Evolutionary conservation across 2,888 invertebrate species (phyloP), one percentile per base, ranked within the genome.

Genomic region (Sminthurides aquaticus): DNA sequence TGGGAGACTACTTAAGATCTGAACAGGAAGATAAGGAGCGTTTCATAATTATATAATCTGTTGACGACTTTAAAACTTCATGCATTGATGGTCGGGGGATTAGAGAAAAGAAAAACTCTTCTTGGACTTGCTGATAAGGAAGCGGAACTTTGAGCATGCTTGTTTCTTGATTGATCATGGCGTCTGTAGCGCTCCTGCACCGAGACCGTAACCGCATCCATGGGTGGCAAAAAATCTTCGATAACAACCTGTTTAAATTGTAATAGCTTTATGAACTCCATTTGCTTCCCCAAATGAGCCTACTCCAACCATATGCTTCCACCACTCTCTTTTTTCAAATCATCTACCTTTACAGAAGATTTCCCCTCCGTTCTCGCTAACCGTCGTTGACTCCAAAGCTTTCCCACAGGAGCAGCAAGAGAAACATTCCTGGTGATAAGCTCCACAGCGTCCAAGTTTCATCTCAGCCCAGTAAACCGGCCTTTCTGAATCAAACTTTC

Each of bases 341-440:
- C 57, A 27, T 57, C 20, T 59, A 69, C 69, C 69, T 67, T 95
- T 97, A 87, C 98, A 99, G 87, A 83, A 98, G 76, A 98, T 86
- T 82, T 92, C 90, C 78, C 90, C 90, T 79, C 95, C 94, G 84
- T 97, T 97, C 81, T 96, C 95, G 77, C 93, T 85, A 83, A 92
- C 92, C 84, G 93, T 98, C 83, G 95, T 97, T 77, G 96, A 96
- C 83, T 99, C 98, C 81, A 98, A 86, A 83, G 91, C 84, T 83
- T 98, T 98, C 0, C 71, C 67, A 56, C 71, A 72, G 3, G 65
- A 52, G 52, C 68, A 70, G 49, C 71, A 72, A 24, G 62, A 64
- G 49, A 65, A 72, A 52, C 71, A 72, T 27, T 69, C 69, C 15
- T 63, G 55, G 52, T 72, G 71, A 49, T 69, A 72, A 1, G 55